Percentiles rank a stretch among this genome's conserved stretches.
Evolutionary conservation across 1,140 invertebrate genomes (phyloP).

Genomic region (Chionoecetes opilio): DNA sequence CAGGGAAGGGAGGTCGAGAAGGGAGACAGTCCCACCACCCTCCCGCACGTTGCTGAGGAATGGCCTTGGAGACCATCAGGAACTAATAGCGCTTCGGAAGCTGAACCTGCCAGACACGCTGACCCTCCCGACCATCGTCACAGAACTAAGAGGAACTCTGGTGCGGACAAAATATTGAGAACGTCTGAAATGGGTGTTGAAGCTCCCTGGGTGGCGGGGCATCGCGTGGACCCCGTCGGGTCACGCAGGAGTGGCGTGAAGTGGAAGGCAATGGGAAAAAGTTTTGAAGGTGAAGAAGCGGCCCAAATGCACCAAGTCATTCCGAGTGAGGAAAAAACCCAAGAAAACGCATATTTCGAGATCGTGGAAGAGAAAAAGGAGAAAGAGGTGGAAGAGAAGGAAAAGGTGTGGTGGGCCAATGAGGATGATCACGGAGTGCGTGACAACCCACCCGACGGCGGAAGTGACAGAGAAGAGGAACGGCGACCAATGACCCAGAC

Average conservation of each 20-base stretch:
- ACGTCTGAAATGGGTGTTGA: not conserved
- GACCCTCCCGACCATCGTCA: no score
- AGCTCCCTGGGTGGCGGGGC: not conserved
- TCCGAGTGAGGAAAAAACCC: not conserved
- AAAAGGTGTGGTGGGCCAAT: conserved; percentile 1
- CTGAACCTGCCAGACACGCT: not conserved
- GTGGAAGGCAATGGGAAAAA: conserved; percentile 23
- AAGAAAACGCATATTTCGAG: conserved; percentile 15
- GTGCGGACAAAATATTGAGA: not conserved
- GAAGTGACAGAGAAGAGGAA: conserved; percentile 49
- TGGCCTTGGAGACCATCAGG: not conserved
- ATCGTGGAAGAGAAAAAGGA: not conserved
- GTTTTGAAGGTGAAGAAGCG: not conserved
- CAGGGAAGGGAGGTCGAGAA: not conserved
- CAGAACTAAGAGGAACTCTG: not conserved
- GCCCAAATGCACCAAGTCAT: not conserved
- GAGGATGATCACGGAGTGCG: conserved; percentile 42
- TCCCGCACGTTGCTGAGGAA: not conserved
- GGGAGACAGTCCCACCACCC: not conserved
- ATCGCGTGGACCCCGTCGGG: not conserved
- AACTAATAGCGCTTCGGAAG: not conserved
- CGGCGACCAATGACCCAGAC: conserved; percentile 4
- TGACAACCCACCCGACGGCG: conserved; percentile 34
- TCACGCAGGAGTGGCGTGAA: not conserved
- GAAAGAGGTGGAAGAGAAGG: not conserved